Conservation (phyloP, 2,888 invertebrate genomes). For the Salticus scenicus region DNA sequence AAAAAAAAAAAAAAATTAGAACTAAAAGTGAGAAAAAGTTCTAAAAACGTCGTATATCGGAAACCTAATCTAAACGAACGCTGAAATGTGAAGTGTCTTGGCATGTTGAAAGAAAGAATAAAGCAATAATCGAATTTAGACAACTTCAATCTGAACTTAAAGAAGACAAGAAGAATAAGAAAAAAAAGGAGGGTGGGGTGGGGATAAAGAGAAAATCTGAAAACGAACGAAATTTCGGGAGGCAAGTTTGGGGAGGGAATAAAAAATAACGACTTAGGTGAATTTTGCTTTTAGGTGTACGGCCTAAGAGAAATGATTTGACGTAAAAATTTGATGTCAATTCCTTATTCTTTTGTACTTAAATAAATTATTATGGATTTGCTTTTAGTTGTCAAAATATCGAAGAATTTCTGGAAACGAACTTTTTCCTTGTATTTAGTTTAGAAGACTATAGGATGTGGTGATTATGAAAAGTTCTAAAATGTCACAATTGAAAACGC, state of each 20-base stretch:
- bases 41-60: conserved; percentile 12
- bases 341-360: background rate
- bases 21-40: background rate
- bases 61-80: conserved; percentile 19
- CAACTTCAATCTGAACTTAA: background rate
- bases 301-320: background rate
- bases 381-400: no score
- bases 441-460: no score
- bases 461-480: no score
- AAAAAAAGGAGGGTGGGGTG: background rate
- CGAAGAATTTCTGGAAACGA: no score
- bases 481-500: no score
- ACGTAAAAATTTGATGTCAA: background rate
- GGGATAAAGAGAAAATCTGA: conserved; percentile 1
- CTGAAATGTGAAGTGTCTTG: conserved; percentile 6
- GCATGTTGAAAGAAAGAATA: background rate
- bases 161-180: background rate
- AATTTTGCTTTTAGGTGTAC: background rate
- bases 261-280: background rate
- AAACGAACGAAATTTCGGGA: conserved; percentile 1
- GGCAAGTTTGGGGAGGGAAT: background rate
- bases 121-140: conserved; percentile 15
- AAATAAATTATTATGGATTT: background rate
- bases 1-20: background rate
- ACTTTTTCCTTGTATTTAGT: no score